A percentile compares a stretch with the other conserved stretches of the same genome.
Evolutionary conservation across 2,113 vertebrate species (phyloP).

Genomic region (Girardinichthys multiradiatus): DNA sequence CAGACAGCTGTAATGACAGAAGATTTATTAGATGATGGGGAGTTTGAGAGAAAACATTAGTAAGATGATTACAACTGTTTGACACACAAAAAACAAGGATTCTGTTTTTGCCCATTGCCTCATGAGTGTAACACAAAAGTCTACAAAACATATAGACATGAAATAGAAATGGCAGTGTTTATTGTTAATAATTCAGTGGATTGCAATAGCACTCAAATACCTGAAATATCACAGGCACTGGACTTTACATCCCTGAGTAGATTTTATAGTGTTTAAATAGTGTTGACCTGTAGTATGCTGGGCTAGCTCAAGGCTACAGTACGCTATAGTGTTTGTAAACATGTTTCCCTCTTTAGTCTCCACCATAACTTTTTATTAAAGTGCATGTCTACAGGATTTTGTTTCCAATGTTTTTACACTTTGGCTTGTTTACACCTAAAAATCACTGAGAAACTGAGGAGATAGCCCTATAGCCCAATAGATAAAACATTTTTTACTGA

Average conservation of each 20-base stretch:
- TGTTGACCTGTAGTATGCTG: slow-evolving; percentile 31
- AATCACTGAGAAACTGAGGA: neutral
- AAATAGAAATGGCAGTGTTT: slow-evolving; percentile 66
- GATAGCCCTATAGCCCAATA: too few species aligned
- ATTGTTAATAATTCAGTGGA: slow-evolving; percentile 72
- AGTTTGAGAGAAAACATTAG: slow-evolving; percentile 46
- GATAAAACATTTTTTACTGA: neutral
- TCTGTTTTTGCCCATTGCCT: slow-evolving; percentile 41
- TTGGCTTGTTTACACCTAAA: neutral
- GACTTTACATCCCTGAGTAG: slow-evolving; percentile 44
- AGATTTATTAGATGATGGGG: slow-evolving; percentile 55
- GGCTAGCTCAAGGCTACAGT: slow-evolving; percentile 21
- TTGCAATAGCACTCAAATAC: slow-evolving; percentile 76
- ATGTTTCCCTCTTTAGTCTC: slow-evolving; percentile 5
- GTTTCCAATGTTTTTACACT: neutral
- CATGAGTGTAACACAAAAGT: slow-evolving; percentile 45
- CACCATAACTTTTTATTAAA: slow-evolving; percentile 15
- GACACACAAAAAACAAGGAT: slow-evolving; percentile 36
- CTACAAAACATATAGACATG: slow-evolving; percentile 46
- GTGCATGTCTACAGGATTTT: neutral
- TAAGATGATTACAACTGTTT: slow-evolving; percentile 25
- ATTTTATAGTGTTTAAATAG: slow-evolving; percentile 39
- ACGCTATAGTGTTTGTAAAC: slow-evolving; percentile 1
- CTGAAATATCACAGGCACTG: slow-evolving; percentile 39
- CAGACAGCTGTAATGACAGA: slow-evolving; percentile 67